These are phyloP conservation scores for Beris morrisii DNA, from an alignment of 2,888 invertebrate species.

Conservation along the genomic window DNA sequence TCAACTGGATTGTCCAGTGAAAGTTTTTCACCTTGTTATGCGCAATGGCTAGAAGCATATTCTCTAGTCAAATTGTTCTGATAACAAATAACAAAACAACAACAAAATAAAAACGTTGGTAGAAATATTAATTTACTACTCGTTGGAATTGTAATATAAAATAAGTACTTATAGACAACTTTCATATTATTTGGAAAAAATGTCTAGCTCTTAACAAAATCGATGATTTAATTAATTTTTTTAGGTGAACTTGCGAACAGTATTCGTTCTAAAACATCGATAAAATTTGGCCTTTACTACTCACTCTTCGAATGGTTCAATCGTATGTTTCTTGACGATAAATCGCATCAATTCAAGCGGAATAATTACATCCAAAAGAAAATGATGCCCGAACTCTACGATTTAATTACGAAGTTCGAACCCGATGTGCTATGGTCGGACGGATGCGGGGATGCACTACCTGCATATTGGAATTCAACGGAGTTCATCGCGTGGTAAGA, in stretches of 20 bases:
- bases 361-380: conserved; percentile 70
- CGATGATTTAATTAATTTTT: conserved; percentile 48
- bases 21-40: too few species aligned
- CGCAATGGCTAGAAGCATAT: too few species aligned
- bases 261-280: conserved; percentile 24
- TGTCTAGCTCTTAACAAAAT: conserved; percentile 48
- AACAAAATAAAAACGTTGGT: too few species aligned
- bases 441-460: conserved; percentile 89
- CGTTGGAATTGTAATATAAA: conserved; percentile 1
- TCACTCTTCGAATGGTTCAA: conserved; percentile 83
- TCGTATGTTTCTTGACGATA: conserved; percentile 75
- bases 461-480: conserved; percentile 80
- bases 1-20: too few species aligned
- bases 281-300: conserved; percentile 24
- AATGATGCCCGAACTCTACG: conserved; percentile 78
- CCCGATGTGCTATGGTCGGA: conserved; percentile 90
- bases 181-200: not conserved
- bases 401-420: conserved; percentile 68
- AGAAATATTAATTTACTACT: conserved; percentile 8
- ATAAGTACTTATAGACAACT: not conserved
- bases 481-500: conserved; percentile 76
- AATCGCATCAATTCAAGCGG: conserved; percentile 63
- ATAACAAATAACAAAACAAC: too few species aligned
- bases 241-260: conserved; percentile 32
- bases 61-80: too few species aligned